Conservation (phyloP, 2,888 invertebrate genomes). For the Zeuzera pyrina region DNA sequence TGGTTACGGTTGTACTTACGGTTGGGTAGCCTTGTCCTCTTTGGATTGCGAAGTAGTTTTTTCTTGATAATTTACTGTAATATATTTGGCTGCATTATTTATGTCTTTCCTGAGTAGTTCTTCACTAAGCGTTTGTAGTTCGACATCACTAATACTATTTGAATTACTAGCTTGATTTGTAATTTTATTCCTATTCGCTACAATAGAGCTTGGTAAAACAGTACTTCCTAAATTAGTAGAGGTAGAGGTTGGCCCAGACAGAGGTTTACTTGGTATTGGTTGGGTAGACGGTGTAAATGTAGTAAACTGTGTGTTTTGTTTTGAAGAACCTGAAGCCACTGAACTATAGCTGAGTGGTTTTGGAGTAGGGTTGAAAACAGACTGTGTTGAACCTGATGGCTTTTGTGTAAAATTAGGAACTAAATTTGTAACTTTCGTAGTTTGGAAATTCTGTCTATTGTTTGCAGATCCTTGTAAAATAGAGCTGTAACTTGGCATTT, state of each 20-base stretch:
- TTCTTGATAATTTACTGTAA: constrained; percentile 83
- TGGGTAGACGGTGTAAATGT: constrained; percentile 16
- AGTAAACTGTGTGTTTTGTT: constrained; percentile 17
- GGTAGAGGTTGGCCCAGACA: no score
- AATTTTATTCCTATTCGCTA: constrained; percentile 38
- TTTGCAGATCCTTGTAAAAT: constrained; percentile 33
- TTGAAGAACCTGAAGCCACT: constrained; percentile 38
- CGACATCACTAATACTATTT: constrained; percentile 66
- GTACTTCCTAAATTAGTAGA: constrained; percentile 30
- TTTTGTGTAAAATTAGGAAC: constrained; percentile 11
- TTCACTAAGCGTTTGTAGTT: constrained; percentile 80
- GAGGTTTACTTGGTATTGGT: constrained; percentile 10
- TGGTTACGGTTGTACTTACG: constrained; percentile 79
- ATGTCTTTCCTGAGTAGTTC: constrained; percentile 79
- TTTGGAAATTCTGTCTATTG: constrained; percentile 14
- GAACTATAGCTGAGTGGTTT: constrained; percentile 49
- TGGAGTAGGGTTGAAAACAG: constrained; percentile 22
- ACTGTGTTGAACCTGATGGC: constrained; percentile 14
- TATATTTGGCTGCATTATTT: constrained; percentile 80
- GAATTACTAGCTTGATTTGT: constrained; percentile 26
- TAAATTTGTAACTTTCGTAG: constrained; percentile 1
- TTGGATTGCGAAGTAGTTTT: constrained; percentile 79
- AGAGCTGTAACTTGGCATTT: constrained; percentile 53
- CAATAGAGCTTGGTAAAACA: constrained; percentile 57
- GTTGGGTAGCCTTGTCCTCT: constrained; percentile 81